Conservation (phyloP, 2,113 vertebrate genomes). For the Aramus guarauna region DNA sequence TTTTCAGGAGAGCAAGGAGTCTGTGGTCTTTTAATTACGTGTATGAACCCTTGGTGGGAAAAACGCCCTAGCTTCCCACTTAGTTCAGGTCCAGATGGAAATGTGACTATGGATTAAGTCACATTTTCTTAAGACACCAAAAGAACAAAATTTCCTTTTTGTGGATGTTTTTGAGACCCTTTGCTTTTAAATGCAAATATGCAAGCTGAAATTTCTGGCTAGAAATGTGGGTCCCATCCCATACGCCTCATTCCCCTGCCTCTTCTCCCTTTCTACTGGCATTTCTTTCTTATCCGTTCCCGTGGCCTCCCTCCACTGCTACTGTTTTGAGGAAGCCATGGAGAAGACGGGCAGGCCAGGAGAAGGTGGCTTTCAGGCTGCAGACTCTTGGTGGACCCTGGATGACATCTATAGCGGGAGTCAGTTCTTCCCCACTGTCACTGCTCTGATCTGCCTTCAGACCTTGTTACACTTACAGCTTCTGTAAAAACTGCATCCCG, state of each 20-base stretch:
- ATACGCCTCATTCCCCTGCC: neutral
- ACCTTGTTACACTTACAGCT: constrained; percentile 49
- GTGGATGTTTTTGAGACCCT: neutral
- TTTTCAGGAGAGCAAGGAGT: neutral
- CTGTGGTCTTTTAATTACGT: neutral
- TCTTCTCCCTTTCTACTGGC: neutral
- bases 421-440: neutral
- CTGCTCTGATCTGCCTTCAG: neutral
- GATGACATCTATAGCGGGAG: neutral
- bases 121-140: neutral
- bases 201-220: neutral
- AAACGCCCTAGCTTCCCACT: neutral
- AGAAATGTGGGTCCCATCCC: neutral
- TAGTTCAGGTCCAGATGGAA: neutral
- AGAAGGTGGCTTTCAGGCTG: neutral
- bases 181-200: neutral
- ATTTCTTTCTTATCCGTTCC: neutral
- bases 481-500: constrained; percentile 54
- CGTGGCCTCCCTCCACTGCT: neutral
- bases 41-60: neutral
- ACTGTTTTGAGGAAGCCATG: neutral
- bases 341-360: neutral
- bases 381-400: neutral
- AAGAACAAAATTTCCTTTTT: neutral
- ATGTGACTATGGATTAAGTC: fast-evolving